Percentiles rank a stretch among this genome's conserved stretches.
Evolutionary conservation across 2,797 vertebrate genomes (phyloP).

Genomic region (Perodicticus potto): DNA sequence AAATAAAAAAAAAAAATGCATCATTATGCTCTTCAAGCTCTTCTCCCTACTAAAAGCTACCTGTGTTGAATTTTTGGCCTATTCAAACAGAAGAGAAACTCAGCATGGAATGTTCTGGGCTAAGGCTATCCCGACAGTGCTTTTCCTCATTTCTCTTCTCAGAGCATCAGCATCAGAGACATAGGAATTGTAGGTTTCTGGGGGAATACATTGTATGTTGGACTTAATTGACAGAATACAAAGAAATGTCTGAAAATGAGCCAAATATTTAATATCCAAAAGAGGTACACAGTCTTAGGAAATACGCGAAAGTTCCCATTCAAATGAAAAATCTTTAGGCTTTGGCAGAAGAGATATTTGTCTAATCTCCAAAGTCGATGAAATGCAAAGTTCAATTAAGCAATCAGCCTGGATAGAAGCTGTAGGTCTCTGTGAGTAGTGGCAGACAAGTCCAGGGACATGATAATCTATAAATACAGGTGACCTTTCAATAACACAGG

Average conservation of each 20-base stretch:
- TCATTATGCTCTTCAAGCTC: not conserved
- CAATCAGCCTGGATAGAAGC: not conserved
- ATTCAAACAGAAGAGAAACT: not conserved
- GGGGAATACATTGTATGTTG: not conserved
- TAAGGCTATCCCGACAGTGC: not conserved
- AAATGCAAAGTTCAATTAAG: not conserved
- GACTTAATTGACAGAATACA: not conserved
- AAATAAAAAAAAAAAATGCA: not conserved
- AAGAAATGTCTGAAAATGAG: not conserved
- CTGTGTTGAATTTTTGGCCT: not conserved
- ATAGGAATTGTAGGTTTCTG: not conserved
- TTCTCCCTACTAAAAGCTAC: not conserved
- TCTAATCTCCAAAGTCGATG: not conserved
- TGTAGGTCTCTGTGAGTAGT: not conserved
- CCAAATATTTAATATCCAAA: not conserved
- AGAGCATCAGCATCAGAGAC: not conserved
- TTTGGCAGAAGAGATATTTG: not conserved
- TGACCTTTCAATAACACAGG: not conserved
- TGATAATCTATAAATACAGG: not conserved
- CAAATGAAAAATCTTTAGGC: not conserved
- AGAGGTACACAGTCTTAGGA: not conserved
- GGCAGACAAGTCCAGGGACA: not conserved
- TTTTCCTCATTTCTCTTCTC: not conserved
- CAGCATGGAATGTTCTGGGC: not conserved
- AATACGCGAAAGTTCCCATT: not conserved